phyloP scores from a whole-genome alignment of 2,113 vertebrate genomes.

The Chloropsis hardwickii region DNA sequence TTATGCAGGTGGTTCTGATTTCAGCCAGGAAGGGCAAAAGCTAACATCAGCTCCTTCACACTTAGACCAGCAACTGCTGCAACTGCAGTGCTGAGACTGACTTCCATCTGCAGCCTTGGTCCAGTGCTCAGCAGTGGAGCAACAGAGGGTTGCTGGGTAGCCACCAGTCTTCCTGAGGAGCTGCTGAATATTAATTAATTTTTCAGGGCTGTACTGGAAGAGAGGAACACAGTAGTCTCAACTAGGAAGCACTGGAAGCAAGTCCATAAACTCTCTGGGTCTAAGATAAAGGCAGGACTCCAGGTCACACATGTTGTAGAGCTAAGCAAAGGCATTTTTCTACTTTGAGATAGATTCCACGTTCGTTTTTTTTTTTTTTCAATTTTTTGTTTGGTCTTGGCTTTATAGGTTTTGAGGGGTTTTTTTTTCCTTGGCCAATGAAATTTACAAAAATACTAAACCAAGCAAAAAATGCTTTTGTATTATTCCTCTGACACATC shows the following conservation, averaged over 20 bases:
- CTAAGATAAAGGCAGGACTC: not conserved
- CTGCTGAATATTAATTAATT: not conserved
- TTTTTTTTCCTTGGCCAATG: not conserved
- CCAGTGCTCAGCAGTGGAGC: not conserved
- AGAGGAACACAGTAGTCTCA: not conserved
- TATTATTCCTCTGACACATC: not conserved
- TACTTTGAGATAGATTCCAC: not conserved
- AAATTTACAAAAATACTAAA: not conserved
- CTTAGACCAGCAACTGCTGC: not conserved
- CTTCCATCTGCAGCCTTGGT: not conserved
- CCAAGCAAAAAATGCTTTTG: not conserved
- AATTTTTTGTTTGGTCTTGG: not conserved
- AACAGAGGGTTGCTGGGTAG: too few species aligned
- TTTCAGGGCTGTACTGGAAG: not conserved
- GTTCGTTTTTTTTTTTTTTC: not conserved
- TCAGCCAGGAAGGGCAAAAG: not conserved
- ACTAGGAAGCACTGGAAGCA: not conserved
- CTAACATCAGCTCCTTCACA: not conserved
- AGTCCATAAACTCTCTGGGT: not conserved
- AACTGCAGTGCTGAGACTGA: not conserved
- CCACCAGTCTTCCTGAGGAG: not conserved
- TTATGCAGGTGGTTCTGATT: not conserved
- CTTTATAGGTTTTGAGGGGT: not conserved
- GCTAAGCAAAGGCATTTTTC: not conserved
- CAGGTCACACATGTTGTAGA: not conserved